These are phyloP conservation scores for Onchidella celtica DNA, from an alignment of 2,888 invertebrate species.

Conservation along the genomic window DNA sequence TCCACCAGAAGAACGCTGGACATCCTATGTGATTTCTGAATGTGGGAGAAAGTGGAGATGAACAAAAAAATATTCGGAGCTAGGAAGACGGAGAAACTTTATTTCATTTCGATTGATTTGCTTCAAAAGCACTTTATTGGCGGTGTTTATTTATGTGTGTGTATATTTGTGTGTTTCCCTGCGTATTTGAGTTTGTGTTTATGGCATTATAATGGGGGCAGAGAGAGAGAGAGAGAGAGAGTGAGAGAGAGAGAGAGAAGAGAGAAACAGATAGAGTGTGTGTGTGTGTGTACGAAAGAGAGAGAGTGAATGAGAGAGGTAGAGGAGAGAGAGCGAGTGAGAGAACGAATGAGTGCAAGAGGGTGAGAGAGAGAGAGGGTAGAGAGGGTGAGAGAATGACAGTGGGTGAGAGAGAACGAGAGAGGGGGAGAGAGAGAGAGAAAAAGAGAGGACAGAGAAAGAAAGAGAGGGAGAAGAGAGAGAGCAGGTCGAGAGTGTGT, in stretches of 20 bases:
- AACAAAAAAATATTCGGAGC: too few relatives aligned
- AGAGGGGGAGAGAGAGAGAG: neutral
- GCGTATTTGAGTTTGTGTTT: too few relatives aligned
- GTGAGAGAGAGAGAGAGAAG: neutral
- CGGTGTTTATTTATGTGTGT: too few relatives aligned
- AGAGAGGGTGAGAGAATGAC: neutral
- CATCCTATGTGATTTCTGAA: too few relatives aligned
- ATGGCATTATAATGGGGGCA: too few relatives aligned
- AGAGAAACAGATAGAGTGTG: neutral
- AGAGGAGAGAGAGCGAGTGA: neutral
- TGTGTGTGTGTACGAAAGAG: neutral
- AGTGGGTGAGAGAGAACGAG: neutral
- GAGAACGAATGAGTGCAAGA: too few relatives aligned
- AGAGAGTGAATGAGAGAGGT: neutral
- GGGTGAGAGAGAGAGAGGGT: neutral
- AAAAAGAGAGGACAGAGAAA: neutral
- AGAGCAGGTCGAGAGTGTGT: neutral
- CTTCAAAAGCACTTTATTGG: too few relatives aligned
- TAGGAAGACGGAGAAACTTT: too few relatives aligned
- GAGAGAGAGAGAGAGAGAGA: neutral
- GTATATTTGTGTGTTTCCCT: too few relatives aligned
- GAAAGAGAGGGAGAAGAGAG: neutral
- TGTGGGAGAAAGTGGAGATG: too few relatives aligned
- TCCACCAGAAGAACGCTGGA: too few relatives aligned
- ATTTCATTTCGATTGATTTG: too few relatives aligned